A percentile compares a stretch with the other conserved stretches of the same genome.
Conservation (phyloP, 1,140 invertebrate genomes). For the Brachionus plicatilis region DNA sequence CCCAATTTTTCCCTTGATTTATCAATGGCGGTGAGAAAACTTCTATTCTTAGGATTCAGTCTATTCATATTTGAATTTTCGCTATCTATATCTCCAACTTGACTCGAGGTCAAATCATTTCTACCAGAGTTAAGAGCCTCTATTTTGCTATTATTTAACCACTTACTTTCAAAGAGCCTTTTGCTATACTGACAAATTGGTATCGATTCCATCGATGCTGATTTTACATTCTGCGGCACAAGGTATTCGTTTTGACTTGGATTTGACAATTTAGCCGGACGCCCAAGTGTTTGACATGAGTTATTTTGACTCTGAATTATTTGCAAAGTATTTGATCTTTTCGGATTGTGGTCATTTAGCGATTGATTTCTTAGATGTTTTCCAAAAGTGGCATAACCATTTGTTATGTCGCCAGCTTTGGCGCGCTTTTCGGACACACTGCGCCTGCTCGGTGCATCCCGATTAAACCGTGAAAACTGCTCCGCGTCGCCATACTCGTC, state of each 20-base stretch:
- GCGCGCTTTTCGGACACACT: conserved; percentile 23
- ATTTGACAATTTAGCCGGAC: not conserved
- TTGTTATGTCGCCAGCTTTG: not conserved
- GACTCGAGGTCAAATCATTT: not conserved
- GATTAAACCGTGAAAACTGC: conserved; percentile 29
- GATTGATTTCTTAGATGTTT: conserved; percentile 1
- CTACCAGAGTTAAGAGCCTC: not conserved
- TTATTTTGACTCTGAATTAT: not conserved
- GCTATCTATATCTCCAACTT: not conserved
- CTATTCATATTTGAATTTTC: not conserved
- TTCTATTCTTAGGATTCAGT: conserved; percentile 2
- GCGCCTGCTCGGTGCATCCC: conserved; percentile 33
- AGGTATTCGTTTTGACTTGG: not conserved
- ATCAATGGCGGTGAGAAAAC: conserved; percentile 23
- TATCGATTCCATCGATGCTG: conserved; percentile 7
- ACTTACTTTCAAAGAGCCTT: not conserved
- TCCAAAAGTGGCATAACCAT: not conserved
- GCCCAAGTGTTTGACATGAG: not conserved
- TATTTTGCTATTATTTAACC: not conserved
- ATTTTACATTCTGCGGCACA: not conserved
- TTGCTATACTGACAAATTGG: not conserved
- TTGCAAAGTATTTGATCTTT: not conserved
- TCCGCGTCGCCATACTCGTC: not conserved
- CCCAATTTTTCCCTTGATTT: conserved; percentile 1
- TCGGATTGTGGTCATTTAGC: not conserved